Base-by-base conservation (phyloP, 2,797 vertebrate species). In the Decapterus maruadsi region DNA sequence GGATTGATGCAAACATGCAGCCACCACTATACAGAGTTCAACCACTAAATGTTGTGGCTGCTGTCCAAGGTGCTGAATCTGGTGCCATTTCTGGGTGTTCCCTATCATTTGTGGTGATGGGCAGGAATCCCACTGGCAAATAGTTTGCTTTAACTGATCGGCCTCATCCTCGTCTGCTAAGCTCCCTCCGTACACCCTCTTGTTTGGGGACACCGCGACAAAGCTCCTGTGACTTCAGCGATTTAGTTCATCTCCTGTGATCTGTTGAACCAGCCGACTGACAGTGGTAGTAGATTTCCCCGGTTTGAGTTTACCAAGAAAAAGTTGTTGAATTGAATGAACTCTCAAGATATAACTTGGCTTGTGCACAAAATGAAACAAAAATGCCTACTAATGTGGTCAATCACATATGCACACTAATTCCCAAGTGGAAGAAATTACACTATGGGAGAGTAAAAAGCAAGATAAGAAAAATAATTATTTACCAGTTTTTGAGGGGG, bases 1-100 rank as follows among this genome's bases (percentile, higher is more conserved):
- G 4, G 17, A 26, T 46, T 20, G 2, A 6, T 4, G 6, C 26
- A 13, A 16, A 55, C 13, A 2, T 57, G 54, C 9, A 34, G 12
- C 51, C 20, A 22, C 20, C 13, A 10, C 3, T 46, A 46, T 29
- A 29, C 6, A 13, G 6, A 22, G 10, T 13, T 12, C 19, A n/a
- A 7, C 8, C 19, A 29, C 3, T 34, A 19, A 43, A 22, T 36
- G 66, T 42, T 43, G 51, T 50, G 54, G 43, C 42, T 16, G 50
- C 78, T 81, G 68, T 78, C 75, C 78, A 72, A 1, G 78, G 82
- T 85, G 72, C 78, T 81, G 82, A 81, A 75, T 50, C 51, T 14
- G 20, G 9, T 26, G 19, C 68, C 40, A 38, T n/a, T 13, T 17
- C 57, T 20, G 19, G 8, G 2, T 51, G 34, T 58, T 56, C 9